Evolutionary conservation across 2,888 invertebrate species (phyloP).

Genomic region (Gisinianus flammeolus): DNA sequence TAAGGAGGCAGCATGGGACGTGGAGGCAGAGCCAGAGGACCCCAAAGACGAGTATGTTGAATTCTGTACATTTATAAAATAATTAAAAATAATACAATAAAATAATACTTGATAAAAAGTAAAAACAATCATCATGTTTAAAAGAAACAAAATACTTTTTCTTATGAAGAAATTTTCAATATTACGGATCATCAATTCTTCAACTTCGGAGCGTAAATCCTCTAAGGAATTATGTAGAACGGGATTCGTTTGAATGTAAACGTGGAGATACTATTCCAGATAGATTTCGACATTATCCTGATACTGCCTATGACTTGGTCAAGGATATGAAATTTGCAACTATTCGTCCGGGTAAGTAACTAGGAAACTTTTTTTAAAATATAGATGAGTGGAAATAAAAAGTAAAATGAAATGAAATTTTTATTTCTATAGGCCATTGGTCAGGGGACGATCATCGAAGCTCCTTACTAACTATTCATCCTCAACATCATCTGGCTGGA

Average conservation of each 20-base stretch:
- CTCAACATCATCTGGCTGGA: slow-evolving; percentile 68
- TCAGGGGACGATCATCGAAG: slow-evolving; percentile 79
- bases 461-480: slow-evolving; percentile 77
- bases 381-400: neutral
- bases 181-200: slow-evolving; percentile 72
- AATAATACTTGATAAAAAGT: neutral
- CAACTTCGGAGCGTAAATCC: slow-evolving; percentile 74
- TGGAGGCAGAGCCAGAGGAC: slow-evolving; percentile 45
- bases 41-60: slow-evolving; percentile 52
- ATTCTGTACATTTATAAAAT: neutral
- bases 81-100: too few relatives aligned
- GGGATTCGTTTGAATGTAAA: slow-evolving; percentile 55
- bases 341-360: slow-evolving; percentile 74
- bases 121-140: neutral
- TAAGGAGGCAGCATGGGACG: neutral
- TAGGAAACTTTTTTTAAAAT: neutral
- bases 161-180: slow-evolving; percentile 69
- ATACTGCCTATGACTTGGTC: slow-evolving; percentile 69
- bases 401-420: too few relatives aligned
- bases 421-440: slow-evolving; percentile 73
- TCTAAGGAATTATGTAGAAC: slow-evolving; percentile 67
- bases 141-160: neutral
- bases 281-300: slow-evolving; percentile 64
- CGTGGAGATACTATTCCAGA: slow-evolving; percentile 51
- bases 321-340: slow-evolving; percentile 70